Percentiles rank a stretch among this genome's conserved stretches.
Conservation (phyloP, 2,888 invertebrate genomes). For the Drosophila differens region DNA sequence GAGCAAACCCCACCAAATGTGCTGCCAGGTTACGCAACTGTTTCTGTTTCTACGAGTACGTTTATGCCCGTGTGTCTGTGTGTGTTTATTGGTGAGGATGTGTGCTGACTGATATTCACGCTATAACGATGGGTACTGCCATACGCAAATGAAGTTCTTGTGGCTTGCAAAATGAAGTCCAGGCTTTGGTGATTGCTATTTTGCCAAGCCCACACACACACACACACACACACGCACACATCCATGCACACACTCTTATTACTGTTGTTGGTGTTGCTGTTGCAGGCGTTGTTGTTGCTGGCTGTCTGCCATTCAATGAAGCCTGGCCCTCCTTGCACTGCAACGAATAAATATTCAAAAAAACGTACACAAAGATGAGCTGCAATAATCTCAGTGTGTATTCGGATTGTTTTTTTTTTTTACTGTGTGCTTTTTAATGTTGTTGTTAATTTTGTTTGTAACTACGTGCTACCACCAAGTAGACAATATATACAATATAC, state of each 20-base stretch:
- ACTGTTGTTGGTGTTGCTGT: slow-evolving; percentile 4
- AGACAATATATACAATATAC: too few species aligned
- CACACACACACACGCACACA: slow-evolving; percentile 6
- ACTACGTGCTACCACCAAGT: slow-evolving; percentile 12
- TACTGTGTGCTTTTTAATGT: not conserved
- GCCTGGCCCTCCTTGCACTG: slow-evolving; percentile 20
- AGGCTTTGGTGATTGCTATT: slow-evolving; percentile 48
- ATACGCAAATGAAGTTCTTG: slow-evolving; percentile 76
- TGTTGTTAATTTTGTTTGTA: slow-evolving; percentile 5
- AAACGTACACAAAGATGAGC: slow-evolving; percentile 19
- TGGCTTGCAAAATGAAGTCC: slow-evolving; percentile 71
- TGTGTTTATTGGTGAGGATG: slow-evolving; percentile 6
- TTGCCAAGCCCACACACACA: slow-evolving; percentile 32
- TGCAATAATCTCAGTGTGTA: slow-evolving; percentile 3
- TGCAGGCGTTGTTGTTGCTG: slow-evolving; percentile 25
- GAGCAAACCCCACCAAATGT: slow-evolving; percentile 39
- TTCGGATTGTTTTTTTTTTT: not conserved
- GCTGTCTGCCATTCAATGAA: slow-evolving; percentile 26
- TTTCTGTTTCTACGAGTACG: slow-evolving; percentile 1
- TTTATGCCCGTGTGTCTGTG: not conserved
- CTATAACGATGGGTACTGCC: slow-evolving; percentile 41
- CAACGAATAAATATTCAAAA: slow-evolving; percentile 39
- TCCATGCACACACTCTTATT: not conserved
- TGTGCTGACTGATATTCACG: slow-evolving; percentile 47
- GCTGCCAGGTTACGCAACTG: slow-evolving; percentile 47